Evolutionary conservation across 2,113 vertebrate species (phyloP), one percentile per base, ranked within the genome.

Genomic region (Trogon surrucura): DNA sequence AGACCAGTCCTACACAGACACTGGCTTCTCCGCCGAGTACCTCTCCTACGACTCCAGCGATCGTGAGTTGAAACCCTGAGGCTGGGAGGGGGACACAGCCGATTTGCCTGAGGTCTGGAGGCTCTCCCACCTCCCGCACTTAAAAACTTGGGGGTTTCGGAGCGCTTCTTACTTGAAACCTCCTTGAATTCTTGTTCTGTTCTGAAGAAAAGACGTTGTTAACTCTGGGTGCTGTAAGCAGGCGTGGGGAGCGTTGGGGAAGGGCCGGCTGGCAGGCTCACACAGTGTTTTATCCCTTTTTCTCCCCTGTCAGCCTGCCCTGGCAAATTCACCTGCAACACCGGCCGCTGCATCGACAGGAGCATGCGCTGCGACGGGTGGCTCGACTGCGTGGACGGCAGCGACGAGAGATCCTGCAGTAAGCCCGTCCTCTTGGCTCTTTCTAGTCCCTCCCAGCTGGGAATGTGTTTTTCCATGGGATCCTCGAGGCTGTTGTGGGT

Each of bases 331-430:
- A 90, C 89, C 90, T 99, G 99, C 84, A 96, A 22, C 20, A 99
- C 98, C 0, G 97, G 98, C 20, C 98, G 97, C 27, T 99, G 99
- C 71, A 97, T 99, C 3, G 91, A 58, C 12, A 23, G 16, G 0
- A n/a, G 62, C 2, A 97, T 98, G 96, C 96, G n/a, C 66, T 99
- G 99, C 2, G 99, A 99, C 0, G 99, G 99, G 27, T 99, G 99
- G 99, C 97, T 98, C 3, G 99, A 99, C 97, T 99, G 99, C 10
- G 96, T 98, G 0, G 99, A 99, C 44, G 96, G 96, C 97, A 99
- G 98, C 0, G 99, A 99, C 1, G 99, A 99, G 95, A 8, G 50
- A 0, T 10, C 92, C 10, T 99, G 99, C 97, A 51, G 99, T 99
- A 88, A 98, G 99, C 97, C 62, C 10, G 30, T 3, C 44, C 13